phyloP scores from a whole-genome alignment of 2,888 invertebrate genomes.

The Reticulitermes lucifugus region DNA sequence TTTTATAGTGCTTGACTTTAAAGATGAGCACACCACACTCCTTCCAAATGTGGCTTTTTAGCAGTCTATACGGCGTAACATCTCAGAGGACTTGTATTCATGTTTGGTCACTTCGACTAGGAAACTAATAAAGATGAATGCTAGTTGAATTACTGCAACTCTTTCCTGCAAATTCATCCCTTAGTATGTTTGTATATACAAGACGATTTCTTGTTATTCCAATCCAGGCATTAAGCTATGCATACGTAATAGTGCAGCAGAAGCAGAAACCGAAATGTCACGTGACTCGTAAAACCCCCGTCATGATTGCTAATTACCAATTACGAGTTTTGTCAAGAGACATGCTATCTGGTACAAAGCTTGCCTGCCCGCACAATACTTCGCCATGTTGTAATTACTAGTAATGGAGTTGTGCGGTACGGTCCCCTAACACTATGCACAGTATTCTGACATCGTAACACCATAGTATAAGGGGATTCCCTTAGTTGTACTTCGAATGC shows the following conservation, averaged over 20 bases:
- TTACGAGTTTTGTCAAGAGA: background rate
- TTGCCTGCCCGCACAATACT: background rate
- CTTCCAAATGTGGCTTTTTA: too few relatives aligned
- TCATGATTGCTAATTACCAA: slow-evolving; percentile 6
- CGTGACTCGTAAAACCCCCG: background rate
- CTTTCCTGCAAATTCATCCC: too few relatives aligned
- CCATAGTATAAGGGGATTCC: background rate
- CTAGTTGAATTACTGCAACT: background rate
- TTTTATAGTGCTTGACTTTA: too few relatives aligned
- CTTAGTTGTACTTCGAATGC: background rate
- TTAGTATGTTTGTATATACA: background rate
- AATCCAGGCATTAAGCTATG: background rate
- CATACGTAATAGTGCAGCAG: background rate
- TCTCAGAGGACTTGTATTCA: too few relatives aligned
- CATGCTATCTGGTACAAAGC: background rate
- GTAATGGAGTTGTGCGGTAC: slow-evolving; percentile 21
- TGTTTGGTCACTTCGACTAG: slow-evolving; percentile 23
- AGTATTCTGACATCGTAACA: background rate
- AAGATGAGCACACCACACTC: too few relatives aligned
- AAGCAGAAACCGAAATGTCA: background rate
- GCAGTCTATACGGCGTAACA: too few relatives aligned
- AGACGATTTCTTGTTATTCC: background rate
- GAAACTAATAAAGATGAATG: slow-evolving; percentile 12
- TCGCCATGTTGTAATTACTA: background rate
- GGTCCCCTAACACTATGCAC: background rate